Percentiles rank a stretch among this genome's conserved stretches.
Evolutionary conservation across 1,140 invertebrate species (phyloP).

Genomic region (Anastatus disparis): DNA sequence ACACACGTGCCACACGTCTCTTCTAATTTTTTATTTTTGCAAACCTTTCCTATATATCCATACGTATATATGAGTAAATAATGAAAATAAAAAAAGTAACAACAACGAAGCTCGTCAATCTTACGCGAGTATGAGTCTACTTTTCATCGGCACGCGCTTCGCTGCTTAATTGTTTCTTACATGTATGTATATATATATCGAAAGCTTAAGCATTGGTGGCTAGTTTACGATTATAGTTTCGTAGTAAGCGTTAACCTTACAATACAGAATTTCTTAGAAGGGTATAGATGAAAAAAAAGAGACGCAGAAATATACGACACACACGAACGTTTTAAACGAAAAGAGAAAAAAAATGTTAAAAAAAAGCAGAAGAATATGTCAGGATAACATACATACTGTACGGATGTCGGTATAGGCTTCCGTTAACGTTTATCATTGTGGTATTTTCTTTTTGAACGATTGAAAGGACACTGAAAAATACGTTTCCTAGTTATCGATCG

Average conservation of each 20-base stretch:
- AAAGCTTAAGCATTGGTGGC: no score
- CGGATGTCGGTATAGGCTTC: background rate
- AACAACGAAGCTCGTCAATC: no score
- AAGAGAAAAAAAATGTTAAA: conserved; percentile 11
- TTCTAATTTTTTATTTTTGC: background rate
- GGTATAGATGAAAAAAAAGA: no score
- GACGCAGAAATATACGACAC: no score
- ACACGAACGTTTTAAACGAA: no score
- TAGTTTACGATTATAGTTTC: conserved; percentile 35
- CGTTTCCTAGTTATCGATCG: no score
- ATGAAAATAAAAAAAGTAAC: no score
- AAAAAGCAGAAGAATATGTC: background rate
- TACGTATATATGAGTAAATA: no score
- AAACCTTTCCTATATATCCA: no score
- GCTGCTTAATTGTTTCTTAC: background rate
- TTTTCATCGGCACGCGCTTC: conserved; percentile 3
- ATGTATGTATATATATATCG: no score
- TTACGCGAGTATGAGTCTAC: background rate
- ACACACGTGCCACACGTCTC: background rate
- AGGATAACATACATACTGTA: background rate
- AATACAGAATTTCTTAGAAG: conserved; percentile 14
- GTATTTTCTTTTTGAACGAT: no score
- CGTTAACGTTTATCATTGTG: background rate
- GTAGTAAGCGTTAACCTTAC: conserved; percentile 7
- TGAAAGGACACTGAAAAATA: no score